A percentile compares a stretch with the other conserved stretches of the same genome.
phyloP scores from a whole-genome alignment of 2,888 invertebrate species.

The Stenodema calcarata region DNA sequence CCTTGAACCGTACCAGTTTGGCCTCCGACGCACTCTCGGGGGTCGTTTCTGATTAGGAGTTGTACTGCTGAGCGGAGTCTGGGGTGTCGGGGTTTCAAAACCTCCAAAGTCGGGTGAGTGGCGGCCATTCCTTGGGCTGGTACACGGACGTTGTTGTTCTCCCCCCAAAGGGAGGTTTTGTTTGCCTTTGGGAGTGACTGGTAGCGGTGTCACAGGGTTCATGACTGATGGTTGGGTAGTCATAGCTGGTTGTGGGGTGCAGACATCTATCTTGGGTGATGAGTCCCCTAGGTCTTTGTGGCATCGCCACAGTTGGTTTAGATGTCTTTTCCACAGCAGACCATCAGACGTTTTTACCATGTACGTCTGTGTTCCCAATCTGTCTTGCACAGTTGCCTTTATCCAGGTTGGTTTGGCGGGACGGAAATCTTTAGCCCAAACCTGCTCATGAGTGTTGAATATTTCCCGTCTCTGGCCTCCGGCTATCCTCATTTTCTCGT shows the following conservation, averaged over 20 bases:
- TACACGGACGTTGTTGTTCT: background rate
- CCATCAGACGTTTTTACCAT: conserved; percentile 15
- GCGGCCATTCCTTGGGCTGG: background rate
- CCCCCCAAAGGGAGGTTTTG: background rate
- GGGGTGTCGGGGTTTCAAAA: background rate
- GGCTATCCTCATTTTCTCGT: background rate
- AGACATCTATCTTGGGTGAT: no score
- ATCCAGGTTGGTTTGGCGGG: conserved; percentile 18
- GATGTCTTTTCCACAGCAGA: conserved; percentile 17
- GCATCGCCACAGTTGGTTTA: background rate
- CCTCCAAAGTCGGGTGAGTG: background rate
- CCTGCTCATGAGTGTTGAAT: background rate
- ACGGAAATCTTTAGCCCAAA: conserved; percentile 42
- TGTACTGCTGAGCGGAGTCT: background rate
- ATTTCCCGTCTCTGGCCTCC: background rate
- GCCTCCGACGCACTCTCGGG: background rate
- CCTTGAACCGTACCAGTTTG: background rate
- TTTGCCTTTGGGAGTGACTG: background rate
- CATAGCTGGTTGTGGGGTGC: background rate
- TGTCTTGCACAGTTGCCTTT: background rate
- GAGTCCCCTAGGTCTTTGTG: background rate
- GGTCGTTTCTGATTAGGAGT: background rate
- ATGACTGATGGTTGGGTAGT: background rate
- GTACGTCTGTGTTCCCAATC: conserved; percentile 16
- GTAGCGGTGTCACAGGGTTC: background rate